A percentile compares a stretch with the other conserved stretches of the same genome.
These are phyloP conservation scores for Mobula hypostoma DNA, from an alignment of 2,113 vertebrate species.

Conservation along the genomic window DNA sequence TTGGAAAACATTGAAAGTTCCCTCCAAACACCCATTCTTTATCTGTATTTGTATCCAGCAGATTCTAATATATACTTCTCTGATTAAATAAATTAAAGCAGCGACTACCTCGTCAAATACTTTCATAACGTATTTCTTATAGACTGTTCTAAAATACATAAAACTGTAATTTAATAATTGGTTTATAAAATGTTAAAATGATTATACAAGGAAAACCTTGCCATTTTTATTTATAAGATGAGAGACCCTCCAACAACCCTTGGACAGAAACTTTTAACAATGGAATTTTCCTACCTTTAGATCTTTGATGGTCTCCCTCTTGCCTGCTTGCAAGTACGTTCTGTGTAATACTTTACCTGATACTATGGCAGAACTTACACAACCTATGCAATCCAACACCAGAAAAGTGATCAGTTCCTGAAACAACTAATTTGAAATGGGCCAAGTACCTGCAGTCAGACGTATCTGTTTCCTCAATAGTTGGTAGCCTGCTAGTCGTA, in stretches of 20 bases:
- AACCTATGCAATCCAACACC: constrained; percentile 26
- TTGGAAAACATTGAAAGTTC: background rate
- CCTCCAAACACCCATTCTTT: background rate
- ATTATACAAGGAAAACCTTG: background rate
- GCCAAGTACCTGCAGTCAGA: constrained; percentile 20
- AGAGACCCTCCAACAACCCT: background rate
- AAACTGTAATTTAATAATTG: background rate
- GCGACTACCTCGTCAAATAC: too few species aligned
- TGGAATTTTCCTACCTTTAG: constrained; percentile 21
- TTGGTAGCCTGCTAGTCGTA: background rate
- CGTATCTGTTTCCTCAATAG: constrained; percentile 31
- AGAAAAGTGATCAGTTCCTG: constrained; percentile 17
- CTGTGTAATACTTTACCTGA: constrained; percentile 19
- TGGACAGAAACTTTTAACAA: background rate
- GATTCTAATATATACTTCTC: background rate
- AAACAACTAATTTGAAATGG: constrained; percentile 11
- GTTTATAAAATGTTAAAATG: background rate
- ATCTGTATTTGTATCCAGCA: background rate
- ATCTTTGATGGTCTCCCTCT: background rate
- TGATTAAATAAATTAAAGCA: background rate
- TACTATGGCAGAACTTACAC: constrained; percentile 31
- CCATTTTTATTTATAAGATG: background rate
- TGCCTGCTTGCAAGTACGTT: background rate
- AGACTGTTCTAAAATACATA: background rate
- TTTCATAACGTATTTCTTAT: background rate